Conservation (phyloP, 2,113 vertebrate genomes). For the Gymnocephalus cernua region DNA sequence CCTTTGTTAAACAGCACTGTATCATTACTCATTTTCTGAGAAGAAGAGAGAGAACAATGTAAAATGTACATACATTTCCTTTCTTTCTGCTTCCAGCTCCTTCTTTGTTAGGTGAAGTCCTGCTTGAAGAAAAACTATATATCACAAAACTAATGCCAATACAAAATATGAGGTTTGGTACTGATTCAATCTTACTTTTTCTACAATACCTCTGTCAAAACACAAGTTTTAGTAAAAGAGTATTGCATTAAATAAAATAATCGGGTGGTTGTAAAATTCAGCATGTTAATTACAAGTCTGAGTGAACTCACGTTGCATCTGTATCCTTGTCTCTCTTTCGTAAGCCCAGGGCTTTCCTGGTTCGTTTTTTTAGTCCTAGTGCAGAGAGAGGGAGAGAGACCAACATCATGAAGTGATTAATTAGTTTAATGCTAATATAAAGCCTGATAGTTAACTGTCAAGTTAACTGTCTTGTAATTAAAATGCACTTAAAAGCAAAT, state of each 20-base stretch:
- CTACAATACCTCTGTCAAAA: not conserved
- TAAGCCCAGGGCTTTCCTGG: constrained; percentile 97
- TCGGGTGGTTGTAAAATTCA: not conserved
- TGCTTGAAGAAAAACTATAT: constrained; percentile 63
- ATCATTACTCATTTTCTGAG: not conserved
- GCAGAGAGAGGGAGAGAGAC: not conserved
- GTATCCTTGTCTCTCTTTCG: constrained; percentile 97
- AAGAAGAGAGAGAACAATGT: not conserved
- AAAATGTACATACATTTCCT: constrained; percentile 65
- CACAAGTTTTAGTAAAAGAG: not conserved
- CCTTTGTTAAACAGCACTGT: not conserved
- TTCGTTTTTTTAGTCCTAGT: constrained; percentile 98
- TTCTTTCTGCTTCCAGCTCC: constrained; percentile 89
- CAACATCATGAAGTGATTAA: constrained; percentile 27
- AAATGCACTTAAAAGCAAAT: constrained; percentile 46
- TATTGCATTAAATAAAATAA: not conserved
- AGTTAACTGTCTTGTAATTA: constrained; percentile 31
- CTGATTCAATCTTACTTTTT: not conserved
- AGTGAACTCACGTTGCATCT: constrained; percentile 92
- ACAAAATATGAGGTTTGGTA: not conserved
- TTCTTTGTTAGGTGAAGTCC: constrained; percentile 96
- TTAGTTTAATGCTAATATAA: constrained; percentile 14
- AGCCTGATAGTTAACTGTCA: not conserved
- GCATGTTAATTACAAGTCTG: not conserved
- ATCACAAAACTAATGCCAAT: not conserved